These are phyloP conservation scores for Clangula hyemalis DNA, from an alignment of 2,797 vertebrate species.

Conservation along the genomic window DNA sequence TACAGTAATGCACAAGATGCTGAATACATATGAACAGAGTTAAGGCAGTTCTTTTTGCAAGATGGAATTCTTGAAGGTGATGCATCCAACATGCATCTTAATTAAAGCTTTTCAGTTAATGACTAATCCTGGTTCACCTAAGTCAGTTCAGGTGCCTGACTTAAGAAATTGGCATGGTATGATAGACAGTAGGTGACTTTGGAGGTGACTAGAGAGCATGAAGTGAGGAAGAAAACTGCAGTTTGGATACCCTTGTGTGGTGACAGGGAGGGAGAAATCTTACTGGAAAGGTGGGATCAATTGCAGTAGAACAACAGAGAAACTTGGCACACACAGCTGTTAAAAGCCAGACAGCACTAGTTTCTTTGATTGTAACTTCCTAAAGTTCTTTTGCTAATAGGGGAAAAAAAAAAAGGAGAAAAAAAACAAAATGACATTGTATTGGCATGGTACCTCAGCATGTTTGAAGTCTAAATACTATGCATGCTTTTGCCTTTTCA, in stretches of 20 bases:
- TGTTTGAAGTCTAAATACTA: not conserved
- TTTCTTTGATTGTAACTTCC: not conserved
- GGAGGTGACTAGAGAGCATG: not conserved
- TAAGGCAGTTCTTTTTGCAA: not conserved
- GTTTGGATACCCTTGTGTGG: not conserved
- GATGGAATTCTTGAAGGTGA: not conserved
- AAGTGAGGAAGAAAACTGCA: not conserved
- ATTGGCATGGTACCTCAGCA: not conserved
- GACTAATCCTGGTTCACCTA: not conserved
- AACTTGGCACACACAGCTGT: accelerated
- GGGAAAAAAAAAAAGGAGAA: not conserved
- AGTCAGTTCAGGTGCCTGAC: not conserved
- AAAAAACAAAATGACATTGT: not conserved
- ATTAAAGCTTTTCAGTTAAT: not conserved
- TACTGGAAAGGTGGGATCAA: not conserved
- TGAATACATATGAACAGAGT: not conserved
- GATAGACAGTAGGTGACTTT: not conserved
- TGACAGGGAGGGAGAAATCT: not conserved
- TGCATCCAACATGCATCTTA: not conserved
- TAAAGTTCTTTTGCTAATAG: not conserved
- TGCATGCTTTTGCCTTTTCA: not conserved
- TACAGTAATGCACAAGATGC: conserved; percentile 37
- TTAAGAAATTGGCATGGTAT: not conserved
- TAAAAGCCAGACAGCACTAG: not conserved
- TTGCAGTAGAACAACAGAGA: not conserved